Base-by-base conservation (phyloP, 2,888 invertebrate genomes). In the Parochlus steinenii region DNA sequence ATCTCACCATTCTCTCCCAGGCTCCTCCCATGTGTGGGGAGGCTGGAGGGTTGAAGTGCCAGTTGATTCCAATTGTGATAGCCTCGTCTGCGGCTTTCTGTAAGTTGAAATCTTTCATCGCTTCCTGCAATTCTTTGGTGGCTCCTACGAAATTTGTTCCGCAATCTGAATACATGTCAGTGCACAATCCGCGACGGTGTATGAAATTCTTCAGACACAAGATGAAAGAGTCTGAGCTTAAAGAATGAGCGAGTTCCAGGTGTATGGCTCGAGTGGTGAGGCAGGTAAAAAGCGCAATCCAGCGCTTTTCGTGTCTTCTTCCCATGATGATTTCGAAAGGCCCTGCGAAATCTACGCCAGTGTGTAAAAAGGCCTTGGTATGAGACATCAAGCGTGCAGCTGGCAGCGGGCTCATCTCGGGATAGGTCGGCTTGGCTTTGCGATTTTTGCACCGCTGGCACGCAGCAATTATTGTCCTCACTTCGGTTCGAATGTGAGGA, bases 201-300 rank as follows among this genome's bases (percentile, higher is more conserved):
- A n/a, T n/a, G n/a, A n/a, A n/a, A n/a, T n/a, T n/a, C n/a, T n/a
- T n/a, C n/a, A n/a, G n/a, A n/a, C n/a, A n/a, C n/a, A n/a, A n/a
- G n/a, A 42, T 33, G 28, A 42, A 40, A 2, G 40, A 39, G 15
- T 41, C 41, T 1, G 39, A 38, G 6, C 39, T 37, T 5, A 42
- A 46, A 40, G 39, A 48, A 47, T 49, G 45, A 44, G 44, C 39
- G 2, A 42, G 30, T 17, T 40, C 40, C 5, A 44, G n/a, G 24
- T 43, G 41, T 2, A 41, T 16, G 5, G 42, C 42, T 10, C 40
- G 25, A 6, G 39, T 28, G 2, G 40, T 41, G 3, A 43, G 16
- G 16, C 41, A 45, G 4, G 42, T 42, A 8, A 44, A 39, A 1
- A 46, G 26, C 2, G 42, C 42, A 8, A 40, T 15, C 12, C 24